These are phyloP conservation scores for Pterocles gutturalis DNA, from an alignment of 2,113 vertebrate species.

Conservation along the genomic window DNA sequence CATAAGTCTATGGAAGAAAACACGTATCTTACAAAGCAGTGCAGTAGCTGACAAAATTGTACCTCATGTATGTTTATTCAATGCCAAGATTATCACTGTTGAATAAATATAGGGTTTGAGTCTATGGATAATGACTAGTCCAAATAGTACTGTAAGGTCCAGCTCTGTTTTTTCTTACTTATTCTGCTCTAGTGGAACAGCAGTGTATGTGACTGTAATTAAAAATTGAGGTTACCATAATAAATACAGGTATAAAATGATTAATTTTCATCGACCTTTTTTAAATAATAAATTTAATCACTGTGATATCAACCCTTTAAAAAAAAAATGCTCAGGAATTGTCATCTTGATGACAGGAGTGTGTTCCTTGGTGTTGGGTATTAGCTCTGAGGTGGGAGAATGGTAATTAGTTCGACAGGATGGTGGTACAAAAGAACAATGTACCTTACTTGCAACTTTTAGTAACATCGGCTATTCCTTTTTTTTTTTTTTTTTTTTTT, in stretches of 20 bases:
- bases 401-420: background rate
- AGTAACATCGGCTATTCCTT: background rate
- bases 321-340: background rate
- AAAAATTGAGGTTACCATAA: background rate
- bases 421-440: background rate
- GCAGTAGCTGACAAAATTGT: background rate
- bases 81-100: background rate
- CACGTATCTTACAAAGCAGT: background rate
- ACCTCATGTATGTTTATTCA: background rate
- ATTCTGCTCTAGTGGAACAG: background rate
- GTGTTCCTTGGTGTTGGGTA: background rate
- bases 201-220: background rate
- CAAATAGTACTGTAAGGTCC: background rate
- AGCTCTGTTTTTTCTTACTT: background rate
- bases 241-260: background rate
- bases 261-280: background rate
- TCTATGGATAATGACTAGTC: background rate
- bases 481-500: background rate
- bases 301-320: background rate
- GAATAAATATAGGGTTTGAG: background rate
- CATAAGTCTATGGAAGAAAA: background rate
- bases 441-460: background rate
- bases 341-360: fast-evolving
- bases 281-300: background rate
- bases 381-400: background rate